These are phyloP conservation scores for Rhagonycha lutea DNA, from an alignment of 2,888 invertebrate genomes.

Conservation along the genomic window DNA sequence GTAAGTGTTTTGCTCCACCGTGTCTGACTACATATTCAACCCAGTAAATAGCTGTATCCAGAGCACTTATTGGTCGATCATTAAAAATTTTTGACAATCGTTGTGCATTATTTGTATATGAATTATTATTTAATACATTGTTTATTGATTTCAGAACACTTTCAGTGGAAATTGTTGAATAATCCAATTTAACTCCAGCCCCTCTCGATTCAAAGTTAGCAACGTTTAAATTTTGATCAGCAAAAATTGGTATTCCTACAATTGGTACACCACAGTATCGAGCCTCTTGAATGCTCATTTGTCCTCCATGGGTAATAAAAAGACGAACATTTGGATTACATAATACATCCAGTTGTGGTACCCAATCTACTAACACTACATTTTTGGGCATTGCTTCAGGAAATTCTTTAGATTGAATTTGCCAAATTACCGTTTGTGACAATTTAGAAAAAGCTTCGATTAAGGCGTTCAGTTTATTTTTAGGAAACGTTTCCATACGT, in stretches of 20 bases:
- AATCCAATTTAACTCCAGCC: conserved; percentile 33
- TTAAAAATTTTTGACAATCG: conserved; percentile 25
- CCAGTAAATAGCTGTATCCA: conserved; percentile 34
- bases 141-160: conserved; percentile 5
- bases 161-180: conserved; percentile 6
- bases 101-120: conserved; percentile 20
- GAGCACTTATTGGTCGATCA: conserved; percentile 27
- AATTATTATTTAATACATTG: conserved; percentile 14
- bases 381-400: conserved; percentile 13
- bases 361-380: conserved; percentile 15
- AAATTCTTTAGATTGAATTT: conserved; percentile 30
- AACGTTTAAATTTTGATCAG: conserved; percentile 51
- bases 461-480: conserved; percentile 25
- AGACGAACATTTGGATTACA: conserved; percentile 59
- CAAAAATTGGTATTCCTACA: conserved; percentile 60
- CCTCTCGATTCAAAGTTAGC: conserved; percentile 36
- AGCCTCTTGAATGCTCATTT: conserved; percentile 64
- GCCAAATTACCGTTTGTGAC: conserved; percentile 39
- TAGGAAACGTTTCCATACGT: conserved; percentile 26
- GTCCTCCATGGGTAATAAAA: conserved; percentile 67
- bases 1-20: conserved; percentile 29
- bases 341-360: conserved; percentile 23
- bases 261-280: conserved; percentile 62
- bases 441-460: conserved; percentile 37
- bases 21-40: conserved; percentile 31